Conservation (phyloP, 2,888 invertebrate species). For the Corbicula japonica region DNA sequence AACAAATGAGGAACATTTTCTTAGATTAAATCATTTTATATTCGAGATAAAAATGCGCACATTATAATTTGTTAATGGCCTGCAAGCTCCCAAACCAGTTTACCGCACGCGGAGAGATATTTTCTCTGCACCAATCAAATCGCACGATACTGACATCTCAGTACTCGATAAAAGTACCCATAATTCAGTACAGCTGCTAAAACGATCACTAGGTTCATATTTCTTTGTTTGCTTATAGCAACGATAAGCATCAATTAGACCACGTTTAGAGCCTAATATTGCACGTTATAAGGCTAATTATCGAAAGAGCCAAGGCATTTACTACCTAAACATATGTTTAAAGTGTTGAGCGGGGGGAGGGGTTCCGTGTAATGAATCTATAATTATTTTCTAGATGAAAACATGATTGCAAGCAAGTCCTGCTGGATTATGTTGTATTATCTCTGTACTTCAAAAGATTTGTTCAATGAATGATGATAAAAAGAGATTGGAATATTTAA, state of each 20-base stretch:
- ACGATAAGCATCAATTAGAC: constrained; percentile 66
- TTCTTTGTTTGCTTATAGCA: constrained; percentile 67
- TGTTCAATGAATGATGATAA: constrained; percentile 38
- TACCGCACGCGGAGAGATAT: constrained; percentile 47
- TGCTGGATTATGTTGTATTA: constrained; percentile 51
- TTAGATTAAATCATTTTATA: too few relatives aligned
- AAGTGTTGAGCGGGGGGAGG: constrained; percentile 58
- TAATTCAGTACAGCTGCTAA: constrained; percentile 68
- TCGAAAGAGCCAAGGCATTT: constrained; percentile 50
- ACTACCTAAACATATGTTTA: constrained; percentile 62
- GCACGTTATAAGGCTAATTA: constrained; percentile 66
- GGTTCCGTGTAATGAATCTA: constrained; percentile 54
- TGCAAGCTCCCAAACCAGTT: constrained; percentile 19
- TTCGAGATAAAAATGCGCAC: constrained; percentile 30
- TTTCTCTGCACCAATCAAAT: constrained; percentile 60
- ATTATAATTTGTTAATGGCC: constrained; percentile 34
- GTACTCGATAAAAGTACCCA: constrained; percentile 64
- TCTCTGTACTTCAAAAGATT: constrained; percentile 43
- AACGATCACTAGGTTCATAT: constrained; percentile 63
- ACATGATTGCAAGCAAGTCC: constrained; percentile 50
- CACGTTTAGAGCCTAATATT: constrained; percentile 65
- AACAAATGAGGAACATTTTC: too few relatives aligned
- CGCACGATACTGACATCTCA: constrained; percentile 49
- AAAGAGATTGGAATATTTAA: constrained; percentile 31
- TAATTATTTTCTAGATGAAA: constrained; percentile 59